Conservation (phyloP, 2,797 vertebrate species). For the Tamandua tetradactyla region DNA sequence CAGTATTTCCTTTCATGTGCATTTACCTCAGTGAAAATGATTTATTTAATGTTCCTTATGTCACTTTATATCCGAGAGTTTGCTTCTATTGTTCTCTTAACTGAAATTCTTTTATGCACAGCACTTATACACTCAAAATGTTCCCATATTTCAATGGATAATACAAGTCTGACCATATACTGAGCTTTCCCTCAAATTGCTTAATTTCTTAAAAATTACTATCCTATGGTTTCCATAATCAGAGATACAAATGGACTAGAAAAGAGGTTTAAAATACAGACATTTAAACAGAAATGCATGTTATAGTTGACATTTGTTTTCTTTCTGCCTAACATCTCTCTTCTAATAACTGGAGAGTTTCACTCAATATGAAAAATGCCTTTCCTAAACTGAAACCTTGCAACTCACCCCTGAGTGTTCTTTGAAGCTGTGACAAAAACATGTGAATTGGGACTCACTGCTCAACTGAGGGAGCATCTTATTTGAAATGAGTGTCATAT, state of each 20-base stretch:
- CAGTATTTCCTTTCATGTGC: neutral
- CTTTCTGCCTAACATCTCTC: neutral
- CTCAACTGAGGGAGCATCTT: neutral
- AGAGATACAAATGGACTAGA: neutral
- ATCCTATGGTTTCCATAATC: neutral
- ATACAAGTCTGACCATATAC: neutral
- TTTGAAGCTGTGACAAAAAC: neutral
- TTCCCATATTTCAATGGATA: neutral
- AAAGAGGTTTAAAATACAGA: neutral
- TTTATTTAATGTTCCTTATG: neutral
- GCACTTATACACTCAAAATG: neutral
- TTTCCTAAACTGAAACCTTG: neutral
- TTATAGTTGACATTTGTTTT: neutral
- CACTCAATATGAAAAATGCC: neutral
- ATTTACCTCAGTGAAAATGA: neutral
- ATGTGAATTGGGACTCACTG: neutral
- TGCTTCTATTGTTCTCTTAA: neutral
- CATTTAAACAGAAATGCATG: neutral
- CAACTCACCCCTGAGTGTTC: neutral
- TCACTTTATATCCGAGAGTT: neutral
- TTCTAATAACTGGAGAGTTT: neutral
- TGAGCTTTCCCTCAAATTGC: neutral
- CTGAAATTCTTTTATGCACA: neutral
- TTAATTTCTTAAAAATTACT: conserved; percentile 12
- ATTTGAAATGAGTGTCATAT: neutral